Conservation (phyloP, 1,140 invertebrate species). For the Macrotrachela quadricornifera region DNA sequence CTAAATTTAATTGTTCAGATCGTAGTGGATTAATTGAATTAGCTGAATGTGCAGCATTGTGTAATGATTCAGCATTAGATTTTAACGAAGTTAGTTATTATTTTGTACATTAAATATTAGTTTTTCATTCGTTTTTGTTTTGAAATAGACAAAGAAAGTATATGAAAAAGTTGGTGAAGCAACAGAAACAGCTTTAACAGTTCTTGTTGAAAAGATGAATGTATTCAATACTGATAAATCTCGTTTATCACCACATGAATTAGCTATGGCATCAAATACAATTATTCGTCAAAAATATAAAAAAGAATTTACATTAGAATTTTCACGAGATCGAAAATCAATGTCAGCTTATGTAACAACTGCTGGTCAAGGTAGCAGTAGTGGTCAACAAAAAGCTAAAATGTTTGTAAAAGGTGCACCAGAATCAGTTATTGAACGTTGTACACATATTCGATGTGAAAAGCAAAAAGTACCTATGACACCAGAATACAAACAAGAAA, state of each 20-base stretch:
- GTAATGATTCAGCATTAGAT: background rate
- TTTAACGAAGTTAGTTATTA: background rate
- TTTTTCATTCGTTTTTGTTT: too few relatives aligned
- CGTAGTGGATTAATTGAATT: background rate
- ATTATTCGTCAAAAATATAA: background rate
- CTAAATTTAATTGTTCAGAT: background rate
- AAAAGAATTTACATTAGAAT: background rate
- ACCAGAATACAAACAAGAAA: slow-evolving; percentile 66
- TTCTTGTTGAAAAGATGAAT: background rate
- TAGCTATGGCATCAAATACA: background rate
- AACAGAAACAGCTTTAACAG: background rate
- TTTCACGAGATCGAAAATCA: background rate
- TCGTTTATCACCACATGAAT: background rate
- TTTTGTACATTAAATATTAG: too few relatives aligned
- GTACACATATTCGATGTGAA: slow-evolving; percentile 44
- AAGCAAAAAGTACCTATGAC: slow-evolving; percentile 76
- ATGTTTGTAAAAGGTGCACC: background rate
- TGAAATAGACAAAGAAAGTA: background rate
- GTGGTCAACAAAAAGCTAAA: too few relatives aligned
- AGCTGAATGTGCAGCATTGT: background rate
- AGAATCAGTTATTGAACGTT: background rate
- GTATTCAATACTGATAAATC: background rate
- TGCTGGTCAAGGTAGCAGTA: background rate
- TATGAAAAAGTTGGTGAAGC: background rate
- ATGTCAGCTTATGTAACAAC: background rate